Evolutionary conservation across 2,797 vertebrate species (phyloP).

Genomic region (Aphelocoma californica): DNA sequence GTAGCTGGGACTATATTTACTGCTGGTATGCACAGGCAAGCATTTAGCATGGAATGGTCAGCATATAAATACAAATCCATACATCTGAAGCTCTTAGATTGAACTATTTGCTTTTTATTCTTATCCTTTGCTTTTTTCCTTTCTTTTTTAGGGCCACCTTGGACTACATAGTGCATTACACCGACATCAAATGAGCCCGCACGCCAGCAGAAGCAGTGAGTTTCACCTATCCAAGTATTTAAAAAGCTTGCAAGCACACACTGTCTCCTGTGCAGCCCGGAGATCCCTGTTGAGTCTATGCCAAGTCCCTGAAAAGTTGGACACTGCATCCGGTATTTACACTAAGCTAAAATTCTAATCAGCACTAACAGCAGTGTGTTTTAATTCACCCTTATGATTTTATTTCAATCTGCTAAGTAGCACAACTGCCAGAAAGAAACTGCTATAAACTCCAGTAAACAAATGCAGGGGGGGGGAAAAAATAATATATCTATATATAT

Average conservation of each 20-base stretch:
- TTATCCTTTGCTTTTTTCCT: neutral
- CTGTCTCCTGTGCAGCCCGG: constrained; percentile 76
- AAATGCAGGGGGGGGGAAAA: constrained; percentile 62
- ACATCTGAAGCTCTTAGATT: neutral
- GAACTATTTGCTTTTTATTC: constrained; percentile 4
- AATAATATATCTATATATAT: neutral
- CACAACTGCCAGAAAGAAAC: constrained; percentile 83
- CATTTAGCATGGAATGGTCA: neutral
- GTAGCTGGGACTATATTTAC: neutral
- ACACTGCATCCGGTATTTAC: constrained; percentile 82
- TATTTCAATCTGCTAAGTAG: constrained; percentile 83
- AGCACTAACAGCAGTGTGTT: constrained; percentile 82
- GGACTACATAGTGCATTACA: constrained; percentile 36
- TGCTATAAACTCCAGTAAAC: constrained; percentile 83
- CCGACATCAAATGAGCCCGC: constrained; percentile 50
- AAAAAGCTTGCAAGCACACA: constrained; percentile 73
- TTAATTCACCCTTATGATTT: constrained; percentile 84
- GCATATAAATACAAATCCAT: neutral
- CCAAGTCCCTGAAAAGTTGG: constrained; percentile 82
- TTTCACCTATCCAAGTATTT: constrained; percentile 75
- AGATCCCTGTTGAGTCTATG: constrained; percentile 76
- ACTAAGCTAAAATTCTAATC: constrained; percentile 84
- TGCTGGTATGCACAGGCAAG: neutral
- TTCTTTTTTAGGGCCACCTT: neutral
- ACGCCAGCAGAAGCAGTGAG: constrained; percentile 56